Percentiles rank a stretch among this genome's conserved stretches.
Conservation (phyloP, 2,888 invertebrate species). For the Drosophila lutescens region DNA sequence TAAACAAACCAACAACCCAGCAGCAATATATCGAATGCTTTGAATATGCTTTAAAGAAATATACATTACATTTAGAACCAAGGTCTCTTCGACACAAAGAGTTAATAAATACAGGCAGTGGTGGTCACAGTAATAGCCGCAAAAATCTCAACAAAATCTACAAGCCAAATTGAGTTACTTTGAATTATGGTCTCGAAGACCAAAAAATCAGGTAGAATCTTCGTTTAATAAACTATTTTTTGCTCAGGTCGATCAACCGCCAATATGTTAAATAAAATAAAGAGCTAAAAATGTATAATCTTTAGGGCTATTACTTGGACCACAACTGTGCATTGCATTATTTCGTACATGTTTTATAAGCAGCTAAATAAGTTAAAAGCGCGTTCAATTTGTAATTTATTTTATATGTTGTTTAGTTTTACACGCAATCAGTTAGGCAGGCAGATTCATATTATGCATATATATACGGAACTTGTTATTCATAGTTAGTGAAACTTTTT, state of each 20-base stretch:
- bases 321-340: conserved; percentile 40
- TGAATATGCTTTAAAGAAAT: conserved; percentile 79
- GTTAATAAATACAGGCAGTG: conserved; percentile 15
- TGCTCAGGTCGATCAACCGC: neutral
- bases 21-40: conserved; percentile 66
- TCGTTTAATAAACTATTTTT: neutral
- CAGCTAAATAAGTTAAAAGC: conserved; percentile 21
- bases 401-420: conserved; percentile 58
- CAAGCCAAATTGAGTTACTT: neutral
- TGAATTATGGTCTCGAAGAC: neutral
- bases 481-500: conserved; percentile 48
- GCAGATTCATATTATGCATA: conserved; percentile 23
- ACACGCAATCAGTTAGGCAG: conserved; percentile 21
- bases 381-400: conserved; percentile 62
- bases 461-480: conserved; percentile 42
- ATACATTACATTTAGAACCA: conserved; percentile 24
- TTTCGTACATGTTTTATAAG: conserved; percentile 42
- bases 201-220: neutral
- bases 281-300: neutral
- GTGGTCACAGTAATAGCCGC: conserved; percentile 13
- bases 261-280: neutral
- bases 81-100: conserved; percentile 7
- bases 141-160: neutral
- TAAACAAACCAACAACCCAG: conserved; percentile 31
- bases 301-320: conserved; percentile 3